Conservation (phyloP, 2,888 invertebrate genomes). For the Heliconius hortense region DNA sequence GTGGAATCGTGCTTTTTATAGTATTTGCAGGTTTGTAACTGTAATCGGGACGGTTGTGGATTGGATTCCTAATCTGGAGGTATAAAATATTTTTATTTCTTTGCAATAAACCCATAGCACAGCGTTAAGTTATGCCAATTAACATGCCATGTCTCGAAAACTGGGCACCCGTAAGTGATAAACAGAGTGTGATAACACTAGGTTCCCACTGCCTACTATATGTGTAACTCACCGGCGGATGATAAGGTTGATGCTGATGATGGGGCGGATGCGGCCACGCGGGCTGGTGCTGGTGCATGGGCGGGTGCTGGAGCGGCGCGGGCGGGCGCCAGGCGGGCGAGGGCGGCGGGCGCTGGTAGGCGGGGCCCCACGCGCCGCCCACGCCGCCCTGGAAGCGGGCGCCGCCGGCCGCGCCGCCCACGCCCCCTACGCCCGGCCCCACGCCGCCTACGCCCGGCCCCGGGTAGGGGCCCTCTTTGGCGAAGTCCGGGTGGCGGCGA, state of each 20-base stretch:
- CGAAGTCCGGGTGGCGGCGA: slow-evolving; percentile 91
- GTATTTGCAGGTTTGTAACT: too few species aligned
- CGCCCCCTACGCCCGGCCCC: slow-evolving; percentile 49
- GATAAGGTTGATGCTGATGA: slow-evolving; percentile 69
- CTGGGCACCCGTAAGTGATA: too few species aligned
- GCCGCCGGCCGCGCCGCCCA: slow-evolving; percentile 47
- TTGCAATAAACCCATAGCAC: neutral
- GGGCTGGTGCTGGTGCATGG: slow-evolving; percentile 59
- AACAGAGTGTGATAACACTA: neutral
- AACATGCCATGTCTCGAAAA: too few species aligned
- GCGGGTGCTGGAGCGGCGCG: slow-evolving; percentile 56
- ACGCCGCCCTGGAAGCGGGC: slow-evolving; percentile 46
- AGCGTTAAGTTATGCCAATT: neutral
- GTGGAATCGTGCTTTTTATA: too few species aligned
- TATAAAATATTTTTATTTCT: neutral
- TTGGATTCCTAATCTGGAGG: too few species aligned
- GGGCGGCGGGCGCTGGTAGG: slow-evolving; percentile 64
- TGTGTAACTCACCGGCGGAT: slow-evolving; percentile 54
- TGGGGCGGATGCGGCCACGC: slow-evolving; percentile 67
- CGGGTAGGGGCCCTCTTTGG: slow-evolving; percentile 80
- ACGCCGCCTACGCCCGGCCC: slow-evolving; percentile 48
- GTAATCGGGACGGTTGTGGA: too few species aligned
- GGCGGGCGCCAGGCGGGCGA: slow-evolving; percentile 59
- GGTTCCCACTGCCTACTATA: neutral
- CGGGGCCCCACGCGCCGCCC: slow-evolving; percentile 55